Evolutionary conservation across 2,113 vertebrate species (phyloP).

Genomic region (Microcebus ravelobensis): DNA sequence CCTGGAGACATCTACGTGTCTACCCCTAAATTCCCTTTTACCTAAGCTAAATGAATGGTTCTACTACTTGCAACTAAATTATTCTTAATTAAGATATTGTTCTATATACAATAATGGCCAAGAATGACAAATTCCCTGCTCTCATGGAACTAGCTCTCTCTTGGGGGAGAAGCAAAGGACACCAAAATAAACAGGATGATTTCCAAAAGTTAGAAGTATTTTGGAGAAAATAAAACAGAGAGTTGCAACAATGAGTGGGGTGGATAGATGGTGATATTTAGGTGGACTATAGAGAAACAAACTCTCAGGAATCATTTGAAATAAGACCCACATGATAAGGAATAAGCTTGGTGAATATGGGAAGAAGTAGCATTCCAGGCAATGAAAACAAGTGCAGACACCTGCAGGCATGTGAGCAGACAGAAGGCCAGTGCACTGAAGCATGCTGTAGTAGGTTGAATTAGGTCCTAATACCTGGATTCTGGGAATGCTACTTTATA

Average conservation of each 20-base stretch:
- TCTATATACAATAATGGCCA: background rate
- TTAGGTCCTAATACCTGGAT: background rate
- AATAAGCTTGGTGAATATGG: background rate
- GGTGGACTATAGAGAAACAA: background rate
- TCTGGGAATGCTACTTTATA: background rate
- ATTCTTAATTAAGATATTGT: background rate
- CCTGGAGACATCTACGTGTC: background rate
- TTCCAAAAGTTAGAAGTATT: background rate
- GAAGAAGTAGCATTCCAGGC: background rate
- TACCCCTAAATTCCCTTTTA: background rate
- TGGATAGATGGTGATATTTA: background rate
- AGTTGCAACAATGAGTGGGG: background rate
- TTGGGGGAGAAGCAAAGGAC: background rate
- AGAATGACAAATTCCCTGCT: background rate
- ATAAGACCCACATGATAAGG: background rate
- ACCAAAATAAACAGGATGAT: background rate
- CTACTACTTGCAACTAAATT: background rate
- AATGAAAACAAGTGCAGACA: background rate
- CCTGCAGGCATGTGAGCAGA: background rate
- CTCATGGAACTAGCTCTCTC: background rate
- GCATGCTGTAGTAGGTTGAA: accelerated
- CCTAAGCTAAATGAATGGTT: background rate
- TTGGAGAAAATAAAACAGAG: background rate
- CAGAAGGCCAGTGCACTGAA: background rate
- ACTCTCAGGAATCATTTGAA: background rate